Evolutionary conservation across 2,888 invertebrate species (phyloP).

Genomic region (Heliconius sara): DNA sequence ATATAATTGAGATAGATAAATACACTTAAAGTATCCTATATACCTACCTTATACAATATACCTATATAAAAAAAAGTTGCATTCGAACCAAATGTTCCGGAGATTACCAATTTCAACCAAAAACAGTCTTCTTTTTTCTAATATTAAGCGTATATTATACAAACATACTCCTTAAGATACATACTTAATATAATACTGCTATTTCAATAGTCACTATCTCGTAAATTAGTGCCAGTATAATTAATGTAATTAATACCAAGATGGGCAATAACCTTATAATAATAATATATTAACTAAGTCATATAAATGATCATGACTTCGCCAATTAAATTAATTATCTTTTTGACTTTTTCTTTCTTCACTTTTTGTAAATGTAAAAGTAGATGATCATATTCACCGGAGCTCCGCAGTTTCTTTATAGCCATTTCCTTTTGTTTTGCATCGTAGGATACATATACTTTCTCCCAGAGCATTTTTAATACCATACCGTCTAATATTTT

Average conservation of each 20-base stretch:
- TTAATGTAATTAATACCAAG: conserved; percentile 10
- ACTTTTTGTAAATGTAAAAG: conserved; percentile 61
- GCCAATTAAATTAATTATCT: conserved; percentile 62
- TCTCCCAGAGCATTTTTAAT: conserved; percentile 71
- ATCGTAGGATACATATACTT: conserved; percentile 65
- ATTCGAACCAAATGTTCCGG: too few species aligned
- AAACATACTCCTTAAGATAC: too few species aligned
- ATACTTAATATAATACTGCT: background rate
- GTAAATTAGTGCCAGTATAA: conserved; percentile 1
- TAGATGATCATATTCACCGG: conserved; percentile 67
- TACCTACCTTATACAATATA: too few species aligned
- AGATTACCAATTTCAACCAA: too few species aligned
- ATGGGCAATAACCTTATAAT: background rate
- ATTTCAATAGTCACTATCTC: background rate
- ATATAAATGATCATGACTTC: conserved; percentile 68
- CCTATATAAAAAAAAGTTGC: too few species aligned
- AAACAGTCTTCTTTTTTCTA: background rate
- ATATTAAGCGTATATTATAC: background rate
- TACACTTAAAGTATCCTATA: too few species aligned
- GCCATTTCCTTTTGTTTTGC: conserved; percentile 64
- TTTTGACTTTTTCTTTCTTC: conserved; percentile 65
- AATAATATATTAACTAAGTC: conserved; percentile 48
- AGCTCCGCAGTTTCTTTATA: conserved; percentile 61
- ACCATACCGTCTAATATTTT: conserved; percentile 73
- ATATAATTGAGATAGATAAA: too few species aligned